Base-by-base conservation (phyloP, 1,140 invertebrate genomes). In the Heliconius eleuchia region DNA sequence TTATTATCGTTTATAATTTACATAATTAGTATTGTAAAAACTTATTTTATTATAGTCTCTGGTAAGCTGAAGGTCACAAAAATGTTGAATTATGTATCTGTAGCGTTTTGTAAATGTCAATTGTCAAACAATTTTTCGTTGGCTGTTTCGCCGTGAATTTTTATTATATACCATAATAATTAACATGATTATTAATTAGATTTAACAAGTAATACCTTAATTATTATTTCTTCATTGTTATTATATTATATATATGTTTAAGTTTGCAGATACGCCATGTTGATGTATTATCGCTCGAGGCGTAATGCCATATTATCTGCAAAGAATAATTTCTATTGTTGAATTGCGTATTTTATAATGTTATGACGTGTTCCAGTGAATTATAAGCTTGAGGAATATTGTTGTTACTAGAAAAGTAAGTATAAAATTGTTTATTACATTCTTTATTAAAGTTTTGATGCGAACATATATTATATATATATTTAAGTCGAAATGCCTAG, bases 291-390 rank as follows among this genome's bases (percentile, higher is more conserved):
- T 85, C 81, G 78, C 84, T 50, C 74, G 74, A 81, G 82, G 82
- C 78, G 57, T 70, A 78, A 78, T 79, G 80, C 75, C 82, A 80
- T 82, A 80, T 83, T 85, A 84, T 81, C 76, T 71, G 77, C 46
- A 79, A 76, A 73, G 50, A 81, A 77, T 83, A 73, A 84, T 81
- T 82, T 80, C 77, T 81, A 83, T 83, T 82, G 80, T 84, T 80
- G 55, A 76, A 60, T 73, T 71, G 78, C 55, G 70, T 71, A 73
- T 80, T 74, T 80, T 80, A 87, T 82, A 73, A 76, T 79, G 83
- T 77, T 85, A 85, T 87, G 86, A 86, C 87, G 87, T 87, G 85
- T 87, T 83, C 37, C 66, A 79, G 83, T 83, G 83, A 75, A 81
- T 80, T 80, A 55, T 83, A 84, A 82, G 73, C 76, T 74, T 74